Percentiles rank a stretch among this genome's conserved stretches.
These are phyloP conservation scores for Hemiprocne comata DNA, from an alignment of 2,113 vertebrate species.

Conservation along the genomic window DNA sequence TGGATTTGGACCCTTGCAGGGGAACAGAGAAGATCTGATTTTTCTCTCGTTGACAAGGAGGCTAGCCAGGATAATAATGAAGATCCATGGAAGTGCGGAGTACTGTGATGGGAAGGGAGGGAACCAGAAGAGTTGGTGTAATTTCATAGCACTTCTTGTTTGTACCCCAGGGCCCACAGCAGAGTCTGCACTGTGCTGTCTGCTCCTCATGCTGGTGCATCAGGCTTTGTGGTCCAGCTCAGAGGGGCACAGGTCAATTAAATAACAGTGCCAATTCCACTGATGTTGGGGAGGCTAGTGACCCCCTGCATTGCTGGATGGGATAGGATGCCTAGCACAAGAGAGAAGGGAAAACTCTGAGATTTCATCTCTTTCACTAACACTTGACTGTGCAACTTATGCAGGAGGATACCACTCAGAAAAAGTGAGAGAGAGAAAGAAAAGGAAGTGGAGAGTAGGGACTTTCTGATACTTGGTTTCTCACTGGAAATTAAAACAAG, in stretches of 20 bases:
- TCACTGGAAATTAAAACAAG: conserved; percentile 77
- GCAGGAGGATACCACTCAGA: not conserved
- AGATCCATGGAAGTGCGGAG: not conserved
- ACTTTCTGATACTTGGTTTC: conserved; percentile 71
- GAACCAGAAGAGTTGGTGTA: not conserved
- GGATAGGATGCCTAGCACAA: not conserved
- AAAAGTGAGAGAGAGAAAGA: conserved; percentile 25
- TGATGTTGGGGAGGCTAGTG: accelerated
- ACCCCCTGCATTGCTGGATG: accelerated
- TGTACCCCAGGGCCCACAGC: accelerated
- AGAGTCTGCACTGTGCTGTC: not conserved
- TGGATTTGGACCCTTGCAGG: not conserved
- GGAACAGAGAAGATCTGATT: not conserved
- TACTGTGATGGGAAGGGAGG: not conserved
- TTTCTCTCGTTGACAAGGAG: not conserved
- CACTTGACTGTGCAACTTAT: not conserved
- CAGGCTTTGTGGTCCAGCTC: not conserved
- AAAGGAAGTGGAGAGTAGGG: not conserved
- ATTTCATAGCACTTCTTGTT: not conserved
- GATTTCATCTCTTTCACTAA: not conserved
- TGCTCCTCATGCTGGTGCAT: not conserved
- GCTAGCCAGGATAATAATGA: not conserved
- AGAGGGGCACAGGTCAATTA: not conserved
- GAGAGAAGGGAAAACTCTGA: not conserved
- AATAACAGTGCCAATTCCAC: not conserved